Evolutionary conservation across 2,888 invertebrate species (phyloP), one percentile per base, ranked within the genome.

Genomic region (Cistogaster globosa): DNA sequence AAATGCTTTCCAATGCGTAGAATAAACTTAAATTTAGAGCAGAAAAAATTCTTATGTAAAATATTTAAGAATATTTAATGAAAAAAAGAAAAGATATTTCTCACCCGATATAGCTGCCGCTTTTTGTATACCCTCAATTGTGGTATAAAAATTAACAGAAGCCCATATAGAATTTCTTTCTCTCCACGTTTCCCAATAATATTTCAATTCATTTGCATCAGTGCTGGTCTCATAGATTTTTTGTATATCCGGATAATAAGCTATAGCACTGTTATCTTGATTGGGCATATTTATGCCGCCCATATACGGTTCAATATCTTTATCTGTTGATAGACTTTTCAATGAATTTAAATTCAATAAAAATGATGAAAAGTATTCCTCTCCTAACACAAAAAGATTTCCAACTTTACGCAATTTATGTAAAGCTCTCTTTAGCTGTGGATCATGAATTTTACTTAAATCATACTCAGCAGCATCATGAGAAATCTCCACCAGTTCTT

Each of bases 401-500:
- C 90, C 91, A 8, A 85, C 91, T 51, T 86, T 89, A n/a, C 90
- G 89, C 48, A 92, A 75, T 65, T 90, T 91, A 42, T 86, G 77
- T 11, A 92, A 86, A 0, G 91, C 92, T 18, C 87, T 78, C 68
- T 87, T 90, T 0, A 90, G 80, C 48, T 89, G 88, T 6, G 77
- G 36, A 86, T 89, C 88, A 0, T 84, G 81, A 8, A 91, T 87
- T 57, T 86, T 88, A 38, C 42, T 87, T 22, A 89, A 65, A 68
- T 90, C 87, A 26, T 88, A 92, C 94, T 94, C 87, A 92, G 92
- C 92, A 93, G 84, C 95, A 94, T 60, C 95, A 94, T 68, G 95
- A 86, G 86, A 93, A 90, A 91, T 90, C 60, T 89, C 87, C 0
- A 91, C 92, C 55, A 92, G 87, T 79, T 90, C 92, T 45, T 89